phyloP scores from a whole-genome alignment of 2,888 invertebrate genomes.

The Apotomis turbidana region DNA sequence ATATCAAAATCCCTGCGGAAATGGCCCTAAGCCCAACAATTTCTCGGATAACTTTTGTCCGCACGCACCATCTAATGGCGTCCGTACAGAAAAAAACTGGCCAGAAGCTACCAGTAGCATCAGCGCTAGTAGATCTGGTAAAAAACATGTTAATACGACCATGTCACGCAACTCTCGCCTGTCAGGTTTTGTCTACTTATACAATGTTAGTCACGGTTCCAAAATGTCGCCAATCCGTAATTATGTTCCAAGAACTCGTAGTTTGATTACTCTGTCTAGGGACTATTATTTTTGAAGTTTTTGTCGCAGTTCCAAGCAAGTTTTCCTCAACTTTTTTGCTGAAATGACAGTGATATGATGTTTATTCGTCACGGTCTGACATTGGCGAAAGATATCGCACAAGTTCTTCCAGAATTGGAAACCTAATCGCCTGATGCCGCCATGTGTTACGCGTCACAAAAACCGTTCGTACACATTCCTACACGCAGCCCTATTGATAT shows the following conservation, averaged over 20 bases:
- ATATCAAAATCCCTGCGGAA: constrained; percentile 17
- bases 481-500: constrained; percentile 46
- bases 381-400: constrained; percentile 9
- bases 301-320: background rate
- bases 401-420: constrained; percentile 11
- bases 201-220: constrained; percentile 13
- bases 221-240: constrained; percentile 25
- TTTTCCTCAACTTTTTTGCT: background rate
- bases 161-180: constrained; percentile 41
- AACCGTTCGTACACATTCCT: constrained; percentile 42
- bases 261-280: background rate
- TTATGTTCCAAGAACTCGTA: constrained; percentile 25
- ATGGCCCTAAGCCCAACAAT: constrained; percentile 21
- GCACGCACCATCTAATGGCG: constrained; percentile 34
- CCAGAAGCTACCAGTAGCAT: constrained; percentile 34
- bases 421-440: constrained; percentile 17
- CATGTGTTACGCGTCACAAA: constrained; percentile 32
- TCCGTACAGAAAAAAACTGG: constrained; percentile 31
- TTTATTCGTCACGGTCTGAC: background rate
- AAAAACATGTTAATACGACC: constrained; percentile 41
- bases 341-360: background rate
- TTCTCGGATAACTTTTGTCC: constrained; percentile 19
- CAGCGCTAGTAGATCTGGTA: constrained; percentile 26
- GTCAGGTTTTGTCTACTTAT: constrained; percentile 9
- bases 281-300: background rate